A percentile compares a stretch with the other conserved stretches of the same genome.
Conservation (phyloP, 2,888 invertebrate genomes). For the Spilarctia lutea region DNA sequence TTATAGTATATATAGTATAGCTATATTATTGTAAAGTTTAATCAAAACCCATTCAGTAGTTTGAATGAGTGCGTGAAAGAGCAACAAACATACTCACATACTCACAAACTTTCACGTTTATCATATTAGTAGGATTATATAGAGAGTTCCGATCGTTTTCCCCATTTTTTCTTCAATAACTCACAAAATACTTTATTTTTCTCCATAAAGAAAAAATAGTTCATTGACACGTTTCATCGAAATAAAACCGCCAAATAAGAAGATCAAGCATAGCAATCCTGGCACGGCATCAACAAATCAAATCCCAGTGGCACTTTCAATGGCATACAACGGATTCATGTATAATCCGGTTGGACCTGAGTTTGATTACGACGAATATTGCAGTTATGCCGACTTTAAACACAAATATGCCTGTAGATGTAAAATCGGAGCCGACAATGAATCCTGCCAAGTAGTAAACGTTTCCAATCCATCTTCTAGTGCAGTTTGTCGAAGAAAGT, state of each 20-base stretch:
- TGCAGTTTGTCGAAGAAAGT: background rate
- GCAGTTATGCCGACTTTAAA: background rate
- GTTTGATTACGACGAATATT: background rate
- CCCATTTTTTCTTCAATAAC: background rate
- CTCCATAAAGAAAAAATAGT: background rate
- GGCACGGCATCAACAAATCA: background rate
- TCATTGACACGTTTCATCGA: conserved; percentile 10
- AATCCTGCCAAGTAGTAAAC: background rate
- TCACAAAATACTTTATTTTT: conserved; percentile 1
- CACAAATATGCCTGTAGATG: background rate
- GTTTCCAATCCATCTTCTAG: background rate
- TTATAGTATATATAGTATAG: no score
- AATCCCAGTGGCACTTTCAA: background rate
- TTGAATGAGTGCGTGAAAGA: no score
- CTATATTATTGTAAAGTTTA: no score
- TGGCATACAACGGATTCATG: conserved; percentile 10
- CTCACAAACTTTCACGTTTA: no score
- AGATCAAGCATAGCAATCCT: background rate
- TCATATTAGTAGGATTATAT: no score
- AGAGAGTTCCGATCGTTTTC: no score
- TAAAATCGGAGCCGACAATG: background rate
- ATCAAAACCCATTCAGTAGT: no score
- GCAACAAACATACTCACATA: no score
- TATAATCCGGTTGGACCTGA: conserved; percentile 6
- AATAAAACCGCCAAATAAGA: conserved; percentile 2